These are phyloP conservation scores for Prorops nasuta DNA, from an alignment of 1,140 invertebrate species.

Conservation along the genomic window DNA sequence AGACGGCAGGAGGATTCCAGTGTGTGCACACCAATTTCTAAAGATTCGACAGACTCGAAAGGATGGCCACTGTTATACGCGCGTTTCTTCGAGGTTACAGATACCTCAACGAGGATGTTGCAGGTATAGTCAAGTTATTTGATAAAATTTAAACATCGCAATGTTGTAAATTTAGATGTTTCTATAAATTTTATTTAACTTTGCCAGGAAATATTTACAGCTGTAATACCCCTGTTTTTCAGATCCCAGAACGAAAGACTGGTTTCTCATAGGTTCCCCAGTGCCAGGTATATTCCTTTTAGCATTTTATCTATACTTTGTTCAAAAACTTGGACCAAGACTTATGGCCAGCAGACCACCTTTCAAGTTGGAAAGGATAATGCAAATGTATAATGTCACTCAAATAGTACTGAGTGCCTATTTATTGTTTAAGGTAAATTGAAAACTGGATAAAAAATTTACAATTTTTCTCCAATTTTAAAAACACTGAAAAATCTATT, in stretches of 20 bases:
- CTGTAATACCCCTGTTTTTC: constrained; percentile 1
- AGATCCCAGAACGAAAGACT: constrained; percentile 66
- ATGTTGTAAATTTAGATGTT: no score
- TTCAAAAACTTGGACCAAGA: constrained; percentile 68
- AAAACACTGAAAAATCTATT: no score
- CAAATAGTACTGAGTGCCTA: constrained; percentile 68
- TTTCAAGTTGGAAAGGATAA: constrained; percentile 67
- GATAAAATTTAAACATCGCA: neutral
- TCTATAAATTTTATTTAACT: constrained; percentile 1
- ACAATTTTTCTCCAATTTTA: no score
- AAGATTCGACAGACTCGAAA: no score
- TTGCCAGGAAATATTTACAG: neutral
- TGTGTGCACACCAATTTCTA: no score
- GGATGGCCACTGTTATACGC: constrained; percentile 43
- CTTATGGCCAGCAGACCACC: constrained; percentile 66
- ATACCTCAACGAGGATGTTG: constrained; percentile 35
- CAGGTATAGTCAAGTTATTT: constrained; percentile 28
- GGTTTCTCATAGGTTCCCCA: constrained; percentile 63
- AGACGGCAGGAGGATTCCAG: no score
- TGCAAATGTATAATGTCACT: constrained; percentile 74
- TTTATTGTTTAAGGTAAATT: constrained; percentile 64
- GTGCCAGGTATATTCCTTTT: constrained; percentile 60
- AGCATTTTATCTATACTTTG: constrained; percentile 66
- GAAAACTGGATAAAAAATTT: no score
- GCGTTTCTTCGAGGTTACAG: constrained; percentile 31